Conservation (phyloP, 2,113 vertebrate species). For the Eonycteris spelaea region DNA sequence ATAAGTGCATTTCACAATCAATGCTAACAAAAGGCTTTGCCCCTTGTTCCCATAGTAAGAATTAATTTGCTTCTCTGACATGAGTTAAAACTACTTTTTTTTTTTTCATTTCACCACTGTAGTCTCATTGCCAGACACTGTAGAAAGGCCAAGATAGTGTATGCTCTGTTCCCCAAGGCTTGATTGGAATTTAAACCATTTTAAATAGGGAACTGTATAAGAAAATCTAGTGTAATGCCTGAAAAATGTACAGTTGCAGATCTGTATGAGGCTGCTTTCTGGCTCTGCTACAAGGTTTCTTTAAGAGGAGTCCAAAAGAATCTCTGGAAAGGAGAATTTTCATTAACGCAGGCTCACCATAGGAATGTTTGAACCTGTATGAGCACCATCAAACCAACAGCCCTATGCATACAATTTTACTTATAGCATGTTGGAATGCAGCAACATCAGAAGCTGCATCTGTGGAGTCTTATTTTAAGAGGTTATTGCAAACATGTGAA, state of each 20-base stretch:
- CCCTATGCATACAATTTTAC: rapidly evolving
- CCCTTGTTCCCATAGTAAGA: background rate
- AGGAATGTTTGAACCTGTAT: background rate
- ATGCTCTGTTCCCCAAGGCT: conserved; percentile 47
- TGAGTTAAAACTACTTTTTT: conserved; percentile 33
- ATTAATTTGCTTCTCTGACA: conserved; percentile 34
- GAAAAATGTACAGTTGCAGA: conserved; percentile 20
- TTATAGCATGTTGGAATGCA: background rate
- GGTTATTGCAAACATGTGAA: conserved; percentile 15
- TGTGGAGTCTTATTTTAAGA: conserved; percentile 4
- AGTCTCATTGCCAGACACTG: conserved; percentile 38
- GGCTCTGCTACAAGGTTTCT: background rate
- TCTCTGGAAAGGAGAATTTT: conserved; percentile 21
- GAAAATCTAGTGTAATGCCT: conserved; percentile 8
- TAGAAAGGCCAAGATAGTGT: conserved; percentile 21
- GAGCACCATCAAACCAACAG: background rate
- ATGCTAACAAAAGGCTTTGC: conserved; percentile 56
- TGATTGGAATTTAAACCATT: conserved; percentile 57
- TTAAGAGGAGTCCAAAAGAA: background rate
- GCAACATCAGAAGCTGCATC: background rate
- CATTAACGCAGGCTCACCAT: background rate
- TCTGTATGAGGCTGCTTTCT: background rate
- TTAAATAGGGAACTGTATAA: conserved; percentile 31
- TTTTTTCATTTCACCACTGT: background rate
- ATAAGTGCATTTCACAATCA: conserved; percentile 52